These are phyloP conservation scores for Lysandra bellargus DNA, from an alignment of 2,888 invertebrate species.

Conservation along the genomic window DNA sequence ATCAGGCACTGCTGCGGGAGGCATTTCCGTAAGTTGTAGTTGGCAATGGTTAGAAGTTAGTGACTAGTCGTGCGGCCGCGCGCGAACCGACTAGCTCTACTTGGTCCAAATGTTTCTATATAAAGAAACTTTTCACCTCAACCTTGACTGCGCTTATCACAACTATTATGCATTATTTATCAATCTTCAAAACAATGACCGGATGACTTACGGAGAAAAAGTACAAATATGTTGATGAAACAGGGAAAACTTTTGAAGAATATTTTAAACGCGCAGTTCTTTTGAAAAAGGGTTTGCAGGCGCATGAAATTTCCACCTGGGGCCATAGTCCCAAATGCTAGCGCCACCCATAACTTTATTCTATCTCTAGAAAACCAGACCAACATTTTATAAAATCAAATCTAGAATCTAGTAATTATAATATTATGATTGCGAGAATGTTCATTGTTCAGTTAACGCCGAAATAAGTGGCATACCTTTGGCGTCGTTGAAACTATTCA, in stretches of 20 bases:
- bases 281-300: too few species aligned
- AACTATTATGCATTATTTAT: constrained; percentile 29
- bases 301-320: too few species aligned
- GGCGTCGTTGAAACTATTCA: too few species aligned
- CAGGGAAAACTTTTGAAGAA: neutral
- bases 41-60: constrained; percentile 13
- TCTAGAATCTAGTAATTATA: too few species aligned
- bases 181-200: constrained; percentile 10
- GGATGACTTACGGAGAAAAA: constrained; percentile 16
- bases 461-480: too few species aligned
- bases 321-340: too few species aligned
- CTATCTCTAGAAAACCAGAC: too few species aligned
- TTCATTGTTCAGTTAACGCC: too few species aligned
- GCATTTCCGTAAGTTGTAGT: constrained; percentile 52
- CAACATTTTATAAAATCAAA: too few species aligned
- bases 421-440: too few species aligned
- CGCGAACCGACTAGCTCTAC: constrained; percentile 63
- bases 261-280: neutral
- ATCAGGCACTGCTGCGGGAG: constrained; percentile 69
- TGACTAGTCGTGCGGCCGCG: constrained; percentile 46
- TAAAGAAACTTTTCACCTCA: constrained; percentile 50
- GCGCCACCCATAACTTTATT: too few species aligned
- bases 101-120: constrained; percentile 55
- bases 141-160: constrained; percentile 63
- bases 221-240: neutral